phyloP scores from a whole-genome alignment of 2,113 vertebrate genomes.

The Amazona guildingii region DNA sequence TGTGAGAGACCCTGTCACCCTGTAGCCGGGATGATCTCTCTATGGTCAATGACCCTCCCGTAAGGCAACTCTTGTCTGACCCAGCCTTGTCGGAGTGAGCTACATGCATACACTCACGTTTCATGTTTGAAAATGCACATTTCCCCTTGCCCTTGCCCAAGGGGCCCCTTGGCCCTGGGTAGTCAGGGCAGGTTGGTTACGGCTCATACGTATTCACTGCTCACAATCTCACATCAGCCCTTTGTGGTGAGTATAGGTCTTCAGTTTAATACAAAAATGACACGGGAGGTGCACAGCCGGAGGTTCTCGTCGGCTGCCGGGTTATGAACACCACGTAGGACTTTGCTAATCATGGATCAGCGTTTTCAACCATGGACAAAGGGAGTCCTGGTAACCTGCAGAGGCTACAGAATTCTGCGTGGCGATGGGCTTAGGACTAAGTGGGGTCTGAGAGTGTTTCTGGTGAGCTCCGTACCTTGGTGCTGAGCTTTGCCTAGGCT shows the following conservation, averaged over 20 bases:
- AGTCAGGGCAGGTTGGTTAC: not conserved
- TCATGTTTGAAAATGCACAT: not conserved
- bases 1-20: not conserved
- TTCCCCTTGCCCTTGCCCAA: not conserved
- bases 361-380: not conserved
- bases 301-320: not conserved
- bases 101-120: accelerated
- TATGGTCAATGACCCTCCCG: accelerated
- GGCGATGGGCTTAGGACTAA: not conserved
- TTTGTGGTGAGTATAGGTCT: not conserved
- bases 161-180: not conserved
- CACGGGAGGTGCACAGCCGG: not conserved
- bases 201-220: not conserved
- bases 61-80: not conserved
- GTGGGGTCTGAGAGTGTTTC: not conserved
- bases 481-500: not conserved
- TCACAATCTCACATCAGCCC: not conserved
- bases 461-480: not conserved
- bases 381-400: not conserved
- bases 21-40: not conserved
- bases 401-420: not conserved
- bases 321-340: not conserved
- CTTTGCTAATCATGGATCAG: not conserved
- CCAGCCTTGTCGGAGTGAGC: not conserved
- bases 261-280: not conserved